A percentile compares a stretch with the other conserved stretches of the same genome.
Evolutionary conservation across 2,113 vertebrate species (phyloP).

Genomic region (Rhodinocichla rosea): DNA sequence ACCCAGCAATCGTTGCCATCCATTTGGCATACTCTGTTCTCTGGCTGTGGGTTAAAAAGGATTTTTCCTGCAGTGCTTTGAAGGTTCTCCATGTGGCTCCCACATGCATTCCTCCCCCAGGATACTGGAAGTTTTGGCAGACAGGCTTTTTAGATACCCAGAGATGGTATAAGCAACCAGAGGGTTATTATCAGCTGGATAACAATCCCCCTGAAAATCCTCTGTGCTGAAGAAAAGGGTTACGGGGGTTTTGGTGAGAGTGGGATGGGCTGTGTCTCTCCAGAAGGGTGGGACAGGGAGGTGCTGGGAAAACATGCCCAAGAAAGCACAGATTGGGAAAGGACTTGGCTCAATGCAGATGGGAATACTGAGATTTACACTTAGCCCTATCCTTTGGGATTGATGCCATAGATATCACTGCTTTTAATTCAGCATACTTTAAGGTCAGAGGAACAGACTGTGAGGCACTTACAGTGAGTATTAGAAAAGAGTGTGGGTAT

Average conservation of each 20-base stretch:
- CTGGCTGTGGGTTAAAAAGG: not conserved
- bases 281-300: not conserved
- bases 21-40: not conserved
- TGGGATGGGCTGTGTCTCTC: accelerated
- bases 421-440: not conserved
- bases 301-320: not conserved
- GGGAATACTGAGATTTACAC: not conserved
- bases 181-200: not conserved
- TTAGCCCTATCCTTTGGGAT: not conserved
- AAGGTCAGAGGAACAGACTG: not conserved
- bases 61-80: not conserved
- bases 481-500: not conserved
- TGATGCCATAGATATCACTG: not conserved
- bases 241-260: accelerated
- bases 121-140: not conserved
- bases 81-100: not conserved
- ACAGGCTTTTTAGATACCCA: not conserved
- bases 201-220: not conserved
- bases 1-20: not conserved
- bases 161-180: not conserved
- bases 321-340: not conserved
- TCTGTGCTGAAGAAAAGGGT: accelerated
- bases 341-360: not conserved
- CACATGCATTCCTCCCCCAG: not conserved
- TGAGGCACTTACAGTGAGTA: not conserved